Evolutionary conservation across 2,113 vertebrate genomes (phyloP).

Genomic region (Entomyzon cyanotis): DNA sequence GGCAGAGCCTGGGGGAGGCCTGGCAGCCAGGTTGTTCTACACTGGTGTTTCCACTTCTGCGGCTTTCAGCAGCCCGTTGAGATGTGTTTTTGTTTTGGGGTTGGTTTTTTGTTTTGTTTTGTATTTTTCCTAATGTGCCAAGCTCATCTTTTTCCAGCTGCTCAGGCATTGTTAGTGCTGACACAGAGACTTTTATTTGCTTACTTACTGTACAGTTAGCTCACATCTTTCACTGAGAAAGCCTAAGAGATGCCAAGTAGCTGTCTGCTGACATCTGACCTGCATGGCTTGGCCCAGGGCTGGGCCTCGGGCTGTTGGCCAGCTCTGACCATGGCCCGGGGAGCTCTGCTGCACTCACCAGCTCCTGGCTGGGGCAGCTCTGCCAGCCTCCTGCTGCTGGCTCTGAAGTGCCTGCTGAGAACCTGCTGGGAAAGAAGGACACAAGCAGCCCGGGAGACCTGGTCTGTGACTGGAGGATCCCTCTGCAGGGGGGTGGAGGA

Average conservation of each 20-base stretch:
- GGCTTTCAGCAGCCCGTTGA: neutral
- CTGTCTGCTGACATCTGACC: neutral
- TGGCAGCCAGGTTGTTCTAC: neutral
- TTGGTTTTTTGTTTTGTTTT: neutral
- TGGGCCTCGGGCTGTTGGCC: neutral
- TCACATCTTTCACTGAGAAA: neutral
- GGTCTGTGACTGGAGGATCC: neutral
- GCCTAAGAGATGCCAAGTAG: neutral
- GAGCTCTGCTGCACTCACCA: accelerated
- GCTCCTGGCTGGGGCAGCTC: neutral
- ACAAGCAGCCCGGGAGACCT: neutral
- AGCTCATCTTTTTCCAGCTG: neutral
- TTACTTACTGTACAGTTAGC: neutral
- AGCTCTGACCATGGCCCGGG: accelerated
- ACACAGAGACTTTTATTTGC: neutral
- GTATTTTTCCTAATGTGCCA: neutral
- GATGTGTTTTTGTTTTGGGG: neutral
- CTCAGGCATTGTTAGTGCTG: neutral
- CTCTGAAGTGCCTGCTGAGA: neutral
- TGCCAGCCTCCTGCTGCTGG: neutral
- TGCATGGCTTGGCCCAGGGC: accelerated
- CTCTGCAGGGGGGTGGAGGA: neutral
- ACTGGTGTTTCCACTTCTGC: neutral
- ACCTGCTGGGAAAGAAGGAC: neutral
- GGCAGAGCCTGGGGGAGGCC: neutral